phyloP scores from a whole-genome alignment of 2,888 invertebrate species.

The Pycnomerus fuliginosus region DNA sequence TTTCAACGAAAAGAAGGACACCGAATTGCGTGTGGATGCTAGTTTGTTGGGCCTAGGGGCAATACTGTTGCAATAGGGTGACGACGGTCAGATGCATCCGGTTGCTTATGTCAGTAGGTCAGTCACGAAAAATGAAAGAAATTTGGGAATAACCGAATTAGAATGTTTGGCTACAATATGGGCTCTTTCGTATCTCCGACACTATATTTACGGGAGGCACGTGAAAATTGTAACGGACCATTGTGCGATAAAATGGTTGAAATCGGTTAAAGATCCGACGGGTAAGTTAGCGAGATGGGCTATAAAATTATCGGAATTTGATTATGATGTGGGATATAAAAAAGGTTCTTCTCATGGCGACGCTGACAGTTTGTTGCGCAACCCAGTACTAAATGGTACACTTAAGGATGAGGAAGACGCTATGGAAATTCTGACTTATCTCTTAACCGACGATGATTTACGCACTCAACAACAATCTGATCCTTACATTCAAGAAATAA shows the following conservation, averaged over 20 bases:
- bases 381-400: not conserved
- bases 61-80: conserved; percentile 22
- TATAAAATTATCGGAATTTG: conserved; percentile 3
- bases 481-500: not conserved
- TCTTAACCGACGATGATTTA: too few species aligned
- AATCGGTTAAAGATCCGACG: not conserved
- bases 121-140: conserved; percentile 25
- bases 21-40: conserved; percentile 26
- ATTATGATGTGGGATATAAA: conserved; percentile 1
- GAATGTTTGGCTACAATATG: conserved; percentile 24
- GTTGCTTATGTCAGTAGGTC: conserved; percentile 28
- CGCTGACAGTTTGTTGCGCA: too few species aligned
- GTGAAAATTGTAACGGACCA: conserved; percentile 20
- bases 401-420: not conserved
- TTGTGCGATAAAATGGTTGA: conserved; percentile 9
- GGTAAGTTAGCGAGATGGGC: conserved; percentile 6
- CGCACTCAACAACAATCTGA: too few species aligned
- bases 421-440: not conserved
- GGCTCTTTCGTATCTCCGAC: conserved; percentile 22
- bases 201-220: conserved; percentile 23
- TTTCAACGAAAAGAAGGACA: conserved; percentile 17
- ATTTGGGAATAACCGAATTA: conserved; percentile 24
- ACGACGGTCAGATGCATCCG: conserved; percentile 20
- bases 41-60: conserved; percentile 22
- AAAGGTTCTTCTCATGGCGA: too few species aligned